These are phyloP conservation scores for Blera fallax DNA, from an alignment of 2,888 invertebrate genomes.

Conservation along the genomic window DNA sequence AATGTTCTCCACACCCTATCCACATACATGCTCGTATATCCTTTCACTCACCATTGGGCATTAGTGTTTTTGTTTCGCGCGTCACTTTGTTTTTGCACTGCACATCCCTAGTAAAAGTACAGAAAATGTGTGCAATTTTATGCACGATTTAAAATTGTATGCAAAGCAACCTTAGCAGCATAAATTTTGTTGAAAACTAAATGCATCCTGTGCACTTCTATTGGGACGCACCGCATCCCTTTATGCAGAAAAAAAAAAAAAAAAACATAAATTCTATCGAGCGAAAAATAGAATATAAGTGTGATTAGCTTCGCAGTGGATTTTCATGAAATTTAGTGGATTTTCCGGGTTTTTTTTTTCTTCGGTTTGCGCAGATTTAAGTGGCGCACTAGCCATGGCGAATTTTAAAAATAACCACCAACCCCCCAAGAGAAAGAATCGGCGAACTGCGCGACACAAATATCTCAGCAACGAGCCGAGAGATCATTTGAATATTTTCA, in stretches of 20 bases:
- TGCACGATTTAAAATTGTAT: constrained; percentile 64
- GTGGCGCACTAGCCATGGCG: constrained; percentile 38
- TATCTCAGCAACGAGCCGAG: constrained; percentile 56
- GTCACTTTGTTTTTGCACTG: constrained; percentile 4
- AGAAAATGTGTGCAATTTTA: constrained; percentile 60
- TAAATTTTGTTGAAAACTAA: constrained; percentile 64
- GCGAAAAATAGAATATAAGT: constrained; percentile 36
- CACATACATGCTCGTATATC: not conserved
- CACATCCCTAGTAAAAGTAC: constrained; percentile 11
- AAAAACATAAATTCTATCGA: constrained; percentile 46
- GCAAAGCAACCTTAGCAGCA: constrained; percentile 57
- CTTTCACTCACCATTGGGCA: constrained; percentile 64
- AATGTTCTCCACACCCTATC: too few relatives aligned
- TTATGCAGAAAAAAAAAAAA: constrained; percentile 32
- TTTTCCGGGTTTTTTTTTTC: constrained; percentile 58
- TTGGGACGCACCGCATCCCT: constrained; percentile 4
- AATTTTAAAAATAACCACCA: constrained; percentile 47
- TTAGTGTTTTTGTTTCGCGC: constrained; percentile 35
- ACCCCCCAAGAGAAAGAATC: not conserved
- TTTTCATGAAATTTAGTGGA: constrained; percentile 68
- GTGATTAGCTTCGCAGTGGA: constrained; percentile 20
- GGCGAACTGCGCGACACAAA: constrained; percentile 58
- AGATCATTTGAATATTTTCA: constrained; percentile 71
- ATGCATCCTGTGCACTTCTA: constrained; percentile 33
- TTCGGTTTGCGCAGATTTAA: constrained; percentile 18